These are phyloP conservation scores for Coranthus polyacanthus DNA, from an alignment of 2,797 vertebrate genomes.

Conservation along the genomic window DNA sequence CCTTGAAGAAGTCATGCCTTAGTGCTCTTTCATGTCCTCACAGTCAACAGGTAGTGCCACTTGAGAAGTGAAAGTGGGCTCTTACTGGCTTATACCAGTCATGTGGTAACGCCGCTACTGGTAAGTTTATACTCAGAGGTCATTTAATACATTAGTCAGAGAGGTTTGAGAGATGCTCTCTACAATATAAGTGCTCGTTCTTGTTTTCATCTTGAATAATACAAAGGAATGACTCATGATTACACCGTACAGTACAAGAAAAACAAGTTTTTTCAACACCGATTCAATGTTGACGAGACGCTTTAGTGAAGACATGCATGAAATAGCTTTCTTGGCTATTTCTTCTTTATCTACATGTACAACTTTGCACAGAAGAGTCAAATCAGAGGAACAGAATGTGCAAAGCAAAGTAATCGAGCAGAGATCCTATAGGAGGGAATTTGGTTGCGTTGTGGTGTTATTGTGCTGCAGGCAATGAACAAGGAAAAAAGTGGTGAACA, in stretches of 20 bases:
- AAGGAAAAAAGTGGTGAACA: background rate
- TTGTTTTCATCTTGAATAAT: background rate
- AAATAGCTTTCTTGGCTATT: background rate
- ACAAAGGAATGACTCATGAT: background rate
- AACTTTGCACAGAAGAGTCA: background rate
- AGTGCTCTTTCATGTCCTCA: conserved; percentile 40
- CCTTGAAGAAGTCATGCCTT: conserved; percentile 20
- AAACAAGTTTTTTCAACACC: background rate
- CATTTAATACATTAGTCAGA: conserved; percentile 15
- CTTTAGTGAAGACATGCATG: background rate
- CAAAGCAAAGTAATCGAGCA: background rate
- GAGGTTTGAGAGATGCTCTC: background rate
- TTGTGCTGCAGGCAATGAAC: background rate
- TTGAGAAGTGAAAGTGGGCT: conserved; percentile 4
- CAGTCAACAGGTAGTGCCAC: conserved; percentile 1
- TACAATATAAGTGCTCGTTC: background rate
- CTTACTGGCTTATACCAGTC: conserved; percentile 30
- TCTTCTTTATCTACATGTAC: background rate
- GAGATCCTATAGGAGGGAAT: background rate
- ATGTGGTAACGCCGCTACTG: background rate
- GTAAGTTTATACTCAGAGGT: conserved; percentile 18
- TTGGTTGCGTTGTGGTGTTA: background rate
- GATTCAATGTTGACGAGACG: background rate
- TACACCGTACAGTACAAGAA: no score
- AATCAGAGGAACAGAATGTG: background rate